phyloP scores from a whole-genome alignment of 2,888 invertebrate species.

The Hyposoter didymator region DNA sequence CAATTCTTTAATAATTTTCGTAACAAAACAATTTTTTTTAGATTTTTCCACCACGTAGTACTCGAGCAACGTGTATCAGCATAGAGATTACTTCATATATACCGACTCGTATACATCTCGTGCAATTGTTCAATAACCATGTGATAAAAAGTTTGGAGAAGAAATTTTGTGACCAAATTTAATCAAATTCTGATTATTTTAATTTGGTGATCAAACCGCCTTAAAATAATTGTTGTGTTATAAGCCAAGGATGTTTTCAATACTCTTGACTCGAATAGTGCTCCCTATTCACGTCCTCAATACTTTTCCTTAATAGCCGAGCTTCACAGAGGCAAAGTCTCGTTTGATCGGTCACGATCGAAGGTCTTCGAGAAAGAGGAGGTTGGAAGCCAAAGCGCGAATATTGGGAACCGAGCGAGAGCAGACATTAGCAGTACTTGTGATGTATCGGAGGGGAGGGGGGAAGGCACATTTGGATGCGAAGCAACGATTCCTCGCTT shows the following conservation, averaged over 20 bases:
- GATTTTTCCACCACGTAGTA: no score
- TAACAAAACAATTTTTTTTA: no score
- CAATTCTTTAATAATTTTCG: no score
- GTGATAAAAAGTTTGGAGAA: no score
- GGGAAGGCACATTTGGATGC: conserved; percentile 75
- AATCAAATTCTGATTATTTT: no score
- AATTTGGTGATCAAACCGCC: no score
- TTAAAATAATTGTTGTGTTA: not conserved
- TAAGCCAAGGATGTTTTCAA: not conserved
- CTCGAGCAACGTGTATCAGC: no score
- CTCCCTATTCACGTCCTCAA: conserved; percentile 20
- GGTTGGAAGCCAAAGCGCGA: conserved; percentile 10
- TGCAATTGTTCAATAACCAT: no score
- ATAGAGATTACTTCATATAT: no score
- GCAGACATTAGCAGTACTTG: conserved; percentile 56
- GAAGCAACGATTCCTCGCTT: conserved; percentile 73
- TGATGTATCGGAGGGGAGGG: conserved; percentile 35
- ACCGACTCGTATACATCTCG: no score
- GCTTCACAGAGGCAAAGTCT: conserved; percentile 53
- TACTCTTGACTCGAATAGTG: conserved; percentile 5
- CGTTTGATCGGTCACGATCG: conserved; percentile 73
- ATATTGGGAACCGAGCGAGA: conserved; percentile 20
- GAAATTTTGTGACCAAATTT: no score
- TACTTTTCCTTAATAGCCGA: conserved; percentile 65
- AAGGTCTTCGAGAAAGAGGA: conserved; percentile 37